Conservation (phyloP, 1,140 invertebrate genomes). For the Aricia agestis region DNA sequence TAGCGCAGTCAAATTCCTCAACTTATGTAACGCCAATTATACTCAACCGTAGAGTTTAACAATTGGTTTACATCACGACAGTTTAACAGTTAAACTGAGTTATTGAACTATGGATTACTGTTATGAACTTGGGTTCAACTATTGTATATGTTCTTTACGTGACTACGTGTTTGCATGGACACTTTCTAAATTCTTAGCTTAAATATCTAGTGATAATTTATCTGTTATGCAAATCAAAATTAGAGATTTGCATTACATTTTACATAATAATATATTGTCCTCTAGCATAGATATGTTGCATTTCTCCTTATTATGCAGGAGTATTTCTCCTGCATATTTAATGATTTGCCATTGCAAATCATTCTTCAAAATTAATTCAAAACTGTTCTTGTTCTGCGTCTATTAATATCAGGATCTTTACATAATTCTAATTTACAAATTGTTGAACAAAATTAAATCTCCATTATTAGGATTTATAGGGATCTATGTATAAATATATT, state of each 20-base stretch:
- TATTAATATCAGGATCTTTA: too few relatives aligned
- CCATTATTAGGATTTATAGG: too few relatives aligned
- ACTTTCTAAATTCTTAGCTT: slow-evolving; percentile 2
- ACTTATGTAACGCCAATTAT: not conserved
- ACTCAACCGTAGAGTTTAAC: not conserved
- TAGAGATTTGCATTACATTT: too few relatives aligned
- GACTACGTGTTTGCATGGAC: not conserved
- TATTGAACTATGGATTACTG: slow-evolving; percentile 2
- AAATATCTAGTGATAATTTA: not conserved
- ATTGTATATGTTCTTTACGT: not conserved
- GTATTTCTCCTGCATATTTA: too few relatives aligned
- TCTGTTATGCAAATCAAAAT: not conserved
- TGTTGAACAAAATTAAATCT: too few relatives aligned
- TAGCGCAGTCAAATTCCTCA: not conserved
- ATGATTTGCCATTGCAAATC: too few relatives aligned
- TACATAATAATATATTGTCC: not conserved
- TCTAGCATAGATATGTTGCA: too few relatives aligned
- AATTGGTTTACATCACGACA: slow-evolving; percentile 2
- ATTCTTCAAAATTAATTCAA: too few relatives aligned
- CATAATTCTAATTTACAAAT: too few relatives aligned
- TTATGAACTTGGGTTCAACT: slow-evolving; percentile 13
- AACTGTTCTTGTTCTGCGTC: too few relatives aligned
- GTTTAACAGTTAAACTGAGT: not conserved
- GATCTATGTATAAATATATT: too few relatives aligned
- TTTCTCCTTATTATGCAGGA: too few relatives aligned